Conservation (phyloP, 2,797 vertebrate genomes). For the Enoplosus armatus region DNA sequence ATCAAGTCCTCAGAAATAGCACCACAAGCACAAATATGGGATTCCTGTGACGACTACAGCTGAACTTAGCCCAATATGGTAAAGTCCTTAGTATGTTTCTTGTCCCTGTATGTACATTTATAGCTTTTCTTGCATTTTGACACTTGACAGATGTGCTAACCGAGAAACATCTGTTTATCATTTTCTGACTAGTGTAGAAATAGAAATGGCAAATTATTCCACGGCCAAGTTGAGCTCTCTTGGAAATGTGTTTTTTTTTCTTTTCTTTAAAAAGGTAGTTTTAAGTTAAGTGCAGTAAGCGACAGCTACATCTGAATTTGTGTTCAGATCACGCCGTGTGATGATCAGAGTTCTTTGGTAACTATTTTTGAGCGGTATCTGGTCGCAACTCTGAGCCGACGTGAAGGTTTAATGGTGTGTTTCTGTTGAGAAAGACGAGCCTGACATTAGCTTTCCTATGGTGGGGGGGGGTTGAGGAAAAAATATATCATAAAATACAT, state of each 20-base stretch:
- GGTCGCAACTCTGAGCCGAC: conserved; percentile 41
- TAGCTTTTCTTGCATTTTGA: conserved; percentile 15
- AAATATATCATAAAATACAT: neutral
- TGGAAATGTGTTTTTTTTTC: neutral
- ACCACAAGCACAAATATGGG: conserved; percentile 19
- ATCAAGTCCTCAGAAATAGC: conserved; percentile 29
- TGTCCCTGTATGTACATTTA: conserved; percentile 20
- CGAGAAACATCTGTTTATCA: conserved; percentile 6
- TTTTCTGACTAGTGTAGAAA: conserved; percentile 23
- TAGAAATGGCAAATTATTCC: conserved; percentile 45
- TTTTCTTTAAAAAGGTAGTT: conserved; percentile 69
- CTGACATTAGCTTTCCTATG: neutral
- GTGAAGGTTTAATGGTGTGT: neutral
- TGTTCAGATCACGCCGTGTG: conserved; percentile 26
- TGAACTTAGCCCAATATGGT: neutral
- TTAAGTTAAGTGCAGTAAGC: conserved; percentile 68
- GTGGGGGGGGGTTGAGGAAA: neutral
- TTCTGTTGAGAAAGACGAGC: conserved; percentile 9
- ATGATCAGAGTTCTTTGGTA: conserved; percentile 75
- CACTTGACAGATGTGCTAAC: conserved; percentile 3
- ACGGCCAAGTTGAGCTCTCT: conserved; percentile 11
- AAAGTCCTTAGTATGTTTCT: conserved; percentile 15
- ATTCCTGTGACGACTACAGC: conserved; percentile 39
- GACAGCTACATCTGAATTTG: conserved; percentile 57
- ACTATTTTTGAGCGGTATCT: conserved; percentile 40